Base-by-base conservation (phyloP, 1,140 invertebrate species). In the Vanessa atalanta region DNA sequence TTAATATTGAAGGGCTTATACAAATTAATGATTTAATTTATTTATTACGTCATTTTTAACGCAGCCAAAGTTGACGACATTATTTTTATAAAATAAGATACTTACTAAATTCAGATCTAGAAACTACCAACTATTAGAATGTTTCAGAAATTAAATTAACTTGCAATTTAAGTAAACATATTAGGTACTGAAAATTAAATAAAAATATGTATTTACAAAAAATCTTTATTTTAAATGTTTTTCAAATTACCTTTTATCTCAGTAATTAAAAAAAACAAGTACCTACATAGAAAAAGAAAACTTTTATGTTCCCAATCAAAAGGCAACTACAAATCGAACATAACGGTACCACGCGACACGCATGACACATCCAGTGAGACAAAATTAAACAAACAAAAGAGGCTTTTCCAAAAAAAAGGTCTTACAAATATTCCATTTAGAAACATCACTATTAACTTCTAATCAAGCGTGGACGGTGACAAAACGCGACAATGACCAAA, bases 401-500 rank as follows among this genome's bases (percentile, higher is more conserved):
- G 57, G 71, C 72, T 76, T 80, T 70, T 66, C 47, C 48, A 20
- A 71, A 70, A 77, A 74, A 82, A 80, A 74, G 75, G 67, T 72
- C 65, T 78, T 55, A 86, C 81, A 86, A 83, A 83, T 81, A 78
- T 79, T 80, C 72, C 75, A 76, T 82, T 80, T 71, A 79, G 75
- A 64, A 65, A 72, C 76, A 84, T 84, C 84, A 50, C 64, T 80
- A 80, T 88, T 83, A 83, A 82, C 81, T 60, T 67, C 80, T 79
- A 85, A 88, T 85, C 83, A 83, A 53, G 71, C 77, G 67, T 78
- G 79, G 80, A 77, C 77, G 75, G 66, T 70, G 72, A 78, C 73
- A 88, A 83, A 86, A 83, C 57, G 67, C 65, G 73, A 86, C 82
- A 88, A 90, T 82, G 73, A 73, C 78, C 79, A 79, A 88, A 83